Evolutionary conservation across 2,888 invertebrate genomes (phyloP), one percentile per base, ranked within the genome.

Genomic region (Archaeoteleia sp.): DNA sequence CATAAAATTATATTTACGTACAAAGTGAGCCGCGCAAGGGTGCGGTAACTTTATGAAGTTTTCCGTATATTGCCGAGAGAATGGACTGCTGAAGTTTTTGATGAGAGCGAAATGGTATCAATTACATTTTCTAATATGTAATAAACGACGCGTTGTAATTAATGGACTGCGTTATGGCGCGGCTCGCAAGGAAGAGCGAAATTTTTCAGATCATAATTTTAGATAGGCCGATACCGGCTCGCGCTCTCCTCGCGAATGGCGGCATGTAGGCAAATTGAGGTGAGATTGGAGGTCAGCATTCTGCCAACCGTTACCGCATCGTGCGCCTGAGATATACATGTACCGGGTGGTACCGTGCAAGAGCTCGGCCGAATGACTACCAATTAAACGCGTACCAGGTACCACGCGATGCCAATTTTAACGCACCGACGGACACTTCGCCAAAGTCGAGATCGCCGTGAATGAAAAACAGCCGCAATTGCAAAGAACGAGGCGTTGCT

Each of bases 231-330:
- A 67, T 67, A 60, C 66, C 74, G 72, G 66, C 72, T 39, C 70
- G 67, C 74, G 78, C 74, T 75, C 74, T 74, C 67, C 72, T 70
- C 76, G 80, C 76, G 79, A 81, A 78, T 82, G 79, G 78, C 78
- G 78, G 80, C 74, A 79, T 83, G 81, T 83, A 84, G 83, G 84
- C 83, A 84, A 84, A 84, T 84, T 84, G 84, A 84, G 84, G 84
- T 84, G 84, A 84, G 83, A 84, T 82, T 81, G 82, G 82, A 82
- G 84, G 84, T 84, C 85, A 83, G 77, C 71, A 75, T 76, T 78
- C 79, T 78, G 76, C 76, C 78, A 80, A 79, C 79, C 83, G 79
- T 77, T 79, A 75, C 75, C 67, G 72, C 75, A 67, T 55, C 73
- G 55, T 68, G 73, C 66, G 48, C 51, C 60, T 53, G 61, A 51